These are phyloP conservation scores for Esox lucius DNA, from an alignment of 2,797 vertebrate genomes.

Conservation along the genomic window DNA sequence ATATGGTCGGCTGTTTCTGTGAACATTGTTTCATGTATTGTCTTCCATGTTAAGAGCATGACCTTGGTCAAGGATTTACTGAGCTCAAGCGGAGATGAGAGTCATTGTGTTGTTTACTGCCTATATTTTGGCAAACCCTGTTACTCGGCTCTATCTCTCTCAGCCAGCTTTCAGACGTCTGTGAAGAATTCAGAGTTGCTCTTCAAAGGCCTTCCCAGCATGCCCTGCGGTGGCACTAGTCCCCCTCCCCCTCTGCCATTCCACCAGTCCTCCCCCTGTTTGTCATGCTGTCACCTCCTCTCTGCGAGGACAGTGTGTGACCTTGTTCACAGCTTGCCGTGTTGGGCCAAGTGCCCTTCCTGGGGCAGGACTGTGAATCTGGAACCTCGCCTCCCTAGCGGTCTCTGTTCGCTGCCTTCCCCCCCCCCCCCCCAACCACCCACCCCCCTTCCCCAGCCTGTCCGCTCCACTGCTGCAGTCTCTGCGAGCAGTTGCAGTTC, in stretches of 20 bases:
- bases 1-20: slow-evolving; percentile 31
- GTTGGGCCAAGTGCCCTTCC: slow-evolving; percentile 5
- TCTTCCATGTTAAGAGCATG: not conserved
- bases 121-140: slow-evolving; percentile 8
- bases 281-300: slow-evolving; percentile 69
- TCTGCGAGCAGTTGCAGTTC: not conserved
- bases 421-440: not conserved
- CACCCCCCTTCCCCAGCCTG: not conserved
- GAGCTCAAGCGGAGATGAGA: slow-evolving; percentile 30
- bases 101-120: slow-evolving; percentile 25
- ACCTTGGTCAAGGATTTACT: slow-evolving; percentile 27
- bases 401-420: not conserved
- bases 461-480: not conserved
- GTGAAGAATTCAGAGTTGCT: slow-evolving; percentile 38
- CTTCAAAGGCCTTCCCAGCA: slow-evolving; percentile 53
- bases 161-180: slow-evolving; percentile 47
- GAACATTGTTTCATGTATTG: slow-evolving; percentile 22
- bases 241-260: slow-evolving; percentile 34
- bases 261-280: slow-evolving; percentile 43
- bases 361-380: slow-evolving; percentile 19
- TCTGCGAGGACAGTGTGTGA: slow-evolving; percentile 62
- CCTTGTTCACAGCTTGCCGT: slow-evolving; percentile 63
- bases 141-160: slow-evolving; percentile 23
- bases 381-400: not conserved
- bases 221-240: slow-evolving; percentile 38